phyloP scores from a whole-genome alignment of 2,113 vertebrate species.

The Mesembrinibis cayennensis region DNA sequence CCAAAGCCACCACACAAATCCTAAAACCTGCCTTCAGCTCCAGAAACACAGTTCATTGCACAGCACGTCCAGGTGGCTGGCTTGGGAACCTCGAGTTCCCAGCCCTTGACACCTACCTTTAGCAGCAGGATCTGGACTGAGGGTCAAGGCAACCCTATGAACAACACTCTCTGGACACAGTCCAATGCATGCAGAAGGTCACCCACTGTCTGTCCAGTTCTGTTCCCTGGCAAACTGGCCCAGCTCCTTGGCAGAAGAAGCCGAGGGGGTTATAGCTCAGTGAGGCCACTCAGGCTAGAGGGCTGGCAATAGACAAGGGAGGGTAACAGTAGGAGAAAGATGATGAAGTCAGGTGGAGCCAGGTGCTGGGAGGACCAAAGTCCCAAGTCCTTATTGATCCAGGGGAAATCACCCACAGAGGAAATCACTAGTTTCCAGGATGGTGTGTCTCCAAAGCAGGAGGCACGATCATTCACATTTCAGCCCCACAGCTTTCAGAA shows the following conservation, averaged over 20 bases:
- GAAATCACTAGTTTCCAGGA: not conserved
- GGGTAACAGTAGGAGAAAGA: not conserved
- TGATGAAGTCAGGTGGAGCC: not conserved
- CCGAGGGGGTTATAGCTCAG: not conserved
- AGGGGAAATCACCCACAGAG: not conserved
- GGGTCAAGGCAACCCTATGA: not conserved
- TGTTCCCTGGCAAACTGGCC: not conserved
- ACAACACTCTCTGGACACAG: not conserved
- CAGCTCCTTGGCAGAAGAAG: not conserved
- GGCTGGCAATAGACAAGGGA: not conserved
- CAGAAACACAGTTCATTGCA: not conserved
- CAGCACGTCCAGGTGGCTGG: not conserved
- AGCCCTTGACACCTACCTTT: not conserved
- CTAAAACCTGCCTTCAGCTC: not conserved
- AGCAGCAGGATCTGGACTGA: not conserved
- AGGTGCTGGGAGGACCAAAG: not conserved
- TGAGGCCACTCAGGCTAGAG: not conserved
- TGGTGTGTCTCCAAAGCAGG: not conserved
- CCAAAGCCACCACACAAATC: not conserved
- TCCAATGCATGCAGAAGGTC: not conserved
- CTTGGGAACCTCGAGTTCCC: not conserved
- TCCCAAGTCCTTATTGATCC: not conserved
- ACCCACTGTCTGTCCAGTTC: not conserved
- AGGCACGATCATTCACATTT: not conserved
- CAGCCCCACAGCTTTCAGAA: not conserved